Evolutionary conservation across 37 sponge, comb jelly and placozoan genomes (phyloP), one percentile per base, ranked within the genome.

Genomic region (Cladorhizidae sp.): DNA sequence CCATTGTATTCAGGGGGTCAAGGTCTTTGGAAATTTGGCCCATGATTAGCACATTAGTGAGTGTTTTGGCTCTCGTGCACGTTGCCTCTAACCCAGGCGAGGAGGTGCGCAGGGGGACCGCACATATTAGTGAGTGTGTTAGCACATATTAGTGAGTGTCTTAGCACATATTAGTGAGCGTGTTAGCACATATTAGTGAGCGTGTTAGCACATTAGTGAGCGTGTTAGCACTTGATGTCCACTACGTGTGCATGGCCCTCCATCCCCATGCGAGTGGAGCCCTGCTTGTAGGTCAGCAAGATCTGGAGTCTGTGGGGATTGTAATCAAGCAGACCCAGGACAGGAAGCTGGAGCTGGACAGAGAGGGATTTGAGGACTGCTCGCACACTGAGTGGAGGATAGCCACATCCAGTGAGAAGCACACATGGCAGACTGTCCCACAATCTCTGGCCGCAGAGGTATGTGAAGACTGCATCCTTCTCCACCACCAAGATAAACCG

Each of bases 381-480:
- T 20, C 98, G 77, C 25, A 94, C 98, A 51, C 91, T 90, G 56
- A 97, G 91, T 3, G 95, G 86, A 18, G 98, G 98, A 51, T 94
- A 97, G 39, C 98, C 98, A 75, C 98, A 92, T 18, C 98, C 98
- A 37, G 98, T 97, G 29, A 97, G 76, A 38, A 97, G 11, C n/a
- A 97, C 77, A 59, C 93, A 92, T 18, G 98, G 98, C 0, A 97
- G 84, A 25, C 79, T 86, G 72, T 97, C 83, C 98, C 98, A 97
- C 18, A 97, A 82, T 21, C 86, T 71, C 70, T 94, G 93, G 33
- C 92, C 95, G 80, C 95, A 93, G 35, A 97, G 89, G 57, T 89
- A 87, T 33, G 87, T 97, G 86, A 97, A 97, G 0, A 97, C 91
- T 50, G 98, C 98, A 83, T 97, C 98, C 83, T 97, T 97, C 85